Evolutionary conservation across 2,888 invertebrate genomes (phyloP), one percentile per base, ranked within the genome.

Genomic region (Synergus gifuensis): DNA sequence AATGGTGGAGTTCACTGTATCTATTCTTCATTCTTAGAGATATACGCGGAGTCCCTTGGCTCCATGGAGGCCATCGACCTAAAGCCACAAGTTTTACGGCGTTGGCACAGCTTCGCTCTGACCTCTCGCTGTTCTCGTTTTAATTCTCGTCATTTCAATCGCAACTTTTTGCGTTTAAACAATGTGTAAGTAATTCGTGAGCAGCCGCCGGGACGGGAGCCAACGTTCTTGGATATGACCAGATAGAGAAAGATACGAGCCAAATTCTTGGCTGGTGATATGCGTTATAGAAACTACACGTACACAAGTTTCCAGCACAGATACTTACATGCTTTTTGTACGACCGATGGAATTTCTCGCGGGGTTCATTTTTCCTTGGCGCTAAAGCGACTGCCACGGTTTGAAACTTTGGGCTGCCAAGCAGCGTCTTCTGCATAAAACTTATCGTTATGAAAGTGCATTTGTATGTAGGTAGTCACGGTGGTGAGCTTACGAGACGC

Each of bases 141-240:
- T 88, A 88, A 87, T 88, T 84, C 86, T 83, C 85, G 85, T 87
- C 87, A 87, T 88, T 88, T 87, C 86, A 85, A 87, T 87, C 86
- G 84, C 84, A 82, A 83, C 80, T 88, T 88, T 88, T 88, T 88
- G 83, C 86, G 79, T 83, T 81, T 80, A 84, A 85, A 86, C 86
- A 86, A 85, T 84, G 86, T 83, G 86, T 82, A 83, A 87, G 87
- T 87, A 85, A 86, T 82, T 77, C 77, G 73, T 77, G 81, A 76
- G 76, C 67, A 82, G 79, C 77, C 79, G 76, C 77, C 81, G 84
- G 82, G 83, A 81, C 79, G 77, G 22, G 42, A 79, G 83, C 83
- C 84, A 83, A 81, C 79, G 64, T 77, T 64, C 80, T 82, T 69
- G 78, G 69, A 82, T 80, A 79, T 79, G 81, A 81, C 80, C 82